Conservation (phyloP, 2,888 invertebrate genomes). For the Gymnocheta viridis region DNA sequence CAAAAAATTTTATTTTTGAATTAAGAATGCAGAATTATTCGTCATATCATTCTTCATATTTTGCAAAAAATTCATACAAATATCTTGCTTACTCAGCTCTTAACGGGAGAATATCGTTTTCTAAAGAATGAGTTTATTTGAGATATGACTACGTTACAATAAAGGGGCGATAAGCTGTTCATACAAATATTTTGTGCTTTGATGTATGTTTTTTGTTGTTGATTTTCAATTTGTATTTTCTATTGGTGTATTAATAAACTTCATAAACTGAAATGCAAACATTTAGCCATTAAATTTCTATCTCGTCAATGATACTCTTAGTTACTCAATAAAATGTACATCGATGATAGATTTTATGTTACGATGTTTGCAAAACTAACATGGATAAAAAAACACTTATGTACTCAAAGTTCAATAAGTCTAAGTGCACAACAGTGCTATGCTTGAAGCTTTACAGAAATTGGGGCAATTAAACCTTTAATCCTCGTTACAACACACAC, state of each 20-base stretch:
- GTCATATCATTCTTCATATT: too few species aligned
- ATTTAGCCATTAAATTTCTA: slow-evolving; percentile 13
- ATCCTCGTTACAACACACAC: neutral
- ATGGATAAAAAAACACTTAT: slow-evolving; percentile 4
- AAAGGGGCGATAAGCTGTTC: neutral
- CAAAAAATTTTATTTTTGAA: too few species aligned
- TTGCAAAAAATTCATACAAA: too few species aligned
- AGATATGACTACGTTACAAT: too few species aligned
- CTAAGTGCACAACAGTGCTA: neutral
- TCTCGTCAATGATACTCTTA: slow-evolving; percentile 31
- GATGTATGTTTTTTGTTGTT: slow-evolving; percentile 3
- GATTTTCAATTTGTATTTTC: slow-evolving; percentile 33
- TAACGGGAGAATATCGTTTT: too few species aligned
- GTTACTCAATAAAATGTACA: slow-evolving; percentile 25
- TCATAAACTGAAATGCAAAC: slow-evolving; percentile 9
- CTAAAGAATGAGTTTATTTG: too few species aligned
- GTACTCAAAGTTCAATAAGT: slow-evolving; percentile 1
- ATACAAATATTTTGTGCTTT: slow-evolving; percentile 16
- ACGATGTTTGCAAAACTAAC: neutral
- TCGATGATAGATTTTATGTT: slow-evolving; percentile 9
- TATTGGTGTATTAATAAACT: neutral
- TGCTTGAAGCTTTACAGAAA: too few species aligned
- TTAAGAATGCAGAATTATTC: too few species aligned
- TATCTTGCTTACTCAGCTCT: too few species aligned
- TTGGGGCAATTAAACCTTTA: neutral